Conservation (phyloP, 2,113 vertebrate genomes). For the Hyperoodon ampullatus region DNA sequence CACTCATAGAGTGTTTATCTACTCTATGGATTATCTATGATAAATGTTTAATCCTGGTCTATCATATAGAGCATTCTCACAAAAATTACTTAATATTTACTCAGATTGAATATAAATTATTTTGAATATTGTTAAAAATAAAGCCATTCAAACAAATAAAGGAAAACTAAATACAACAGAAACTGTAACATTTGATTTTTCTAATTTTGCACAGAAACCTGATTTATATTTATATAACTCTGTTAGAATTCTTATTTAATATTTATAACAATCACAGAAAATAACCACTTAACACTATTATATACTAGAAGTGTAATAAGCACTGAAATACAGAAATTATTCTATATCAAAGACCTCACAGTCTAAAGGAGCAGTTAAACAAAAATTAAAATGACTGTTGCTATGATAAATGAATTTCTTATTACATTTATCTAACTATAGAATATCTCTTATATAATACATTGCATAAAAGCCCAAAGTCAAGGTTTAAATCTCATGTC, state of each 20-base stretch:
- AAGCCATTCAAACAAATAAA: background rate
- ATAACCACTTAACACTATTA: background rate
- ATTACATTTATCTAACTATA: background rate
- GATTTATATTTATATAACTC: background rate
- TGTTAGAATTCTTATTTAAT: background rate
- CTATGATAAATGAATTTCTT: background rate
- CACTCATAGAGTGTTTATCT: background rate
- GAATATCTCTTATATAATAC: background rate
- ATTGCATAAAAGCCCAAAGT: background rate
- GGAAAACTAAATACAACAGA: background rate
- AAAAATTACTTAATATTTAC: conserved; percentile 6
- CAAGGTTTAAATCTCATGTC: background rate
- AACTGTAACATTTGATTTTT: background rate
- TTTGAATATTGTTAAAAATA: background rate
- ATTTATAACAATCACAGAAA: background rate
- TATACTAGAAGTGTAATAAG: background rate
- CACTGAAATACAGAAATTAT: background rate
- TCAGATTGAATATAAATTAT: background rate
- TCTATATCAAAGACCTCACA: background rate
- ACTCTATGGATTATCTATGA: background rate
- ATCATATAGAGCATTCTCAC: background rate
- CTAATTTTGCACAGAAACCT: background rate
- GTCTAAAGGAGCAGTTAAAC: background rate
- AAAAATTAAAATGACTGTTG: conserved; percentile 5
- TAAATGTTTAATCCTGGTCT: background rate